These are phyloP conservation scores for Anoplolepis gracilipes DNA, from an alignment of 1,140 invertebrate species.

Conservation along the genomic window DNA sequence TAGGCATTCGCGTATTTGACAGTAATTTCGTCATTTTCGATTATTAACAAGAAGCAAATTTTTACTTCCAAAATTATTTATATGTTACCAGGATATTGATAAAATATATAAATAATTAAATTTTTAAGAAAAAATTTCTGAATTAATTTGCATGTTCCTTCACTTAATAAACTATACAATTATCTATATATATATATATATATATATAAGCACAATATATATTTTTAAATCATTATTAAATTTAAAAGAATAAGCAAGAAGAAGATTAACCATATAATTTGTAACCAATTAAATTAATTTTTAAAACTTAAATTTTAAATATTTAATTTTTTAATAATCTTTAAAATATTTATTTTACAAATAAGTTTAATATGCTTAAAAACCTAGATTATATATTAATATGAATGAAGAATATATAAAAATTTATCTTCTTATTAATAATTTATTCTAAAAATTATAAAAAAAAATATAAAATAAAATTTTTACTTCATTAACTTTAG, in stretches of 20 bases:
- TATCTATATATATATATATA: too few relatives aligned
- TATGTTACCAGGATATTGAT: conserved; percentile 58
- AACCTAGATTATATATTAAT: conserved; percentile 12
- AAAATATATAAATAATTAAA: conserved; percentile 61
- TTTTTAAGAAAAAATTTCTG: conserved; percentile 45
- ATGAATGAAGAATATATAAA: conserved; percentile 25
- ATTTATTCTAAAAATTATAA: conserved; percentile 21
- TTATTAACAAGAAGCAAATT: conserved; percentile 54
- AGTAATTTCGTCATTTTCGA: conserved; percentile 8
- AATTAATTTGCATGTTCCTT: conserved; percentile 34
- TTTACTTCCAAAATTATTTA: conserved; percentile 60
- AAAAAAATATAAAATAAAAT: conserved; percentile 12
- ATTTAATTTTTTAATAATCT: conserved; percentile 42
- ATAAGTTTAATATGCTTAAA: conserved; percentile 46
- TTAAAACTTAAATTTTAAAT: too few relatives aligned
- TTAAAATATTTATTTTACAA: conserved; percentile 43
- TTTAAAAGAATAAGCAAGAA: conserved; percentile 68
- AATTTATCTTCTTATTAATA: conserved; percentile 26
- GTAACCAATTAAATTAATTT: conserved; percentile 14
- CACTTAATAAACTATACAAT: conserved; percentile 57
- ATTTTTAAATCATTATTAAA: conserved; percentile 21
- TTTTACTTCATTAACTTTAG: conserved; percentile 16
- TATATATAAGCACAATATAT: conserved; percentile 45
- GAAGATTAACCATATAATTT: conserved; percentile 16
- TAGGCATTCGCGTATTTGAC: conserved; percentile 66